Percentiles rank a stretch among this genome's conserved stretches.
These are phyloP conservation scores for Rhinichthys klamathensis DNA, from an alignment of 2,113 vertebrate species.

Conservation along the genomic window DNA sequence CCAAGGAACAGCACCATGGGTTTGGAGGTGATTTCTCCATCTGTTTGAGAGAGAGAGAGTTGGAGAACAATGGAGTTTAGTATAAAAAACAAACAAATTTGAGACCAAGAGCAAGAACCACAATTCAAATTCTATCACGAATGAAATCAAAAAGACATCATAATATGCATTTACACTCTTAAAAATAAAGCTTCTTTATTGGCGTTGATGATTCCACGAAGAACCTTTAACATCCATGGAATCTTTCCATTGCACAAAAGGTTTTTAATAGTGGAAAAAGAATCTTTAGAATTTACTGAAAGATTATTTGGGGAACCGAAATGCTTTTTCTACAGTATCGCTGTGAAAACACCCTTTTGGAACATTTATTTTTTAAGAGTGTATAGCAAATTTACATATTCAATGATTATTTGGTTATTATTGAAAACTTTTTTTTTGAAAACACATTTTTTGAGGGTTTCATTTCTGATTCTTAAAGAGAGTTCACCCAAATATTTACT, in stretches of 20 bases:
- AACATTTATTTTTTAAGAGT: background rate
- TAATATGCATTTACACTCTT: background rate
- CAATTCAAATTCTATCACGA: background rate
- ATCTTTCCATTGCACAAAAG: background rate
- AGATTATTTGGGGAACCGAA: background rate
- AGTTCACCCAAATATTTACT: too few species aligned
- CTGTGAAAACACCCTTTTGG: background rate
- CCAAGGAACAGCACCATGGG: constrained; percentile 98
- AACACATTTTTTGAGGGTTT: background rate
- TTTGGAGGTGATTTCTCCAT: constrained; percentile 98
- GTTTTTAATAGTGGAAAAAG: background rate
- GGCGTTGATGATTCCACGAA: background rate
- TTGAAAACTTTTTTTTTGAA: background rate
- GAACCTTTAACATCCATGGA: background rate
- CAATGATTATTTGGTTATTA: background rate
- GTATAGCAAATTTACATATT: background rate
- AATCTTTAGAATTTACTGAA: background rate
- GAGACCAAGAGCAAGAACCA: background rate
- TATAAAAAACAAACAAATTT: constrained; percentile 48
- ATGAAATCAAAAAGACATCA: background rate
- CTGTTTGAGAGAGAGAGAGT: constrained; percentile 68
- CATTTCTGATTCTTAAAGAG: background rate
- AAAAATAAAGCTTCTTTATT: background rate
- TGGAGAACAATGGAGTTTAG: background rate
- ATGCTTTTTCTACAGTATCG: background rate